Evolutionary conservation across 53 echinoderm and acorn worm species (phyloP).

Genomic region (Arbacia lixula): DNA sequence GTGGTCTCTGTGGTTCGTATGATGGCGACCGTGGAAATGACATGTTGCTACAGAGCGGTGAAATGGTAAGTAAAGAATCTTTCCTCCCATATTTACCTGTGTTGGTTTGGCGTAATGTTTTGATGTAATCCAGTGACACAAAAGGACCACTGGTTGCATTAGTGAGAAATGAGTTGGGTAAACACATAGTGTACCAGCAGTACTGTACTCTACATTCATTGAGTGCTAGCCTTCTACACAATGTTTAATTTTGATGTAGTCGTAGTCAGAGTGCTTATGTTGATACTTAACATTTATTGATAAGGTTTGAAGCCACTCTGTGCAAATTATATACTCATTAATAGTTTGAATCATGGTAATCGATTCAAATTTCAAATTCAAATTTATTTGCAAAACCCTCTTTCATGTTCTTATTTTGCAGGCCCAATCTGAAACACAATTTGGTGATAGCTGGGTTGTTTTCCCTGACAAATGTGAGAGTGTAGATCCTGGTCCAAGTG

Average conservation of each 20-base stretch:
- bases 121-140: too few species aligned
- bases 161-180: too few species aligned
- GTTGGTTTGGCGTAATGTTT: too few species aligned
- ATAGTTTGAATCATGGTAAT: background rate
- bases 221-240: too few species aligned
- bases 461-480: conserved; percentile 14
- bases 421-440: conserved; percentile 58
- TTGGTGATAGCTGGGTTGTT: conserved; percentile 76
- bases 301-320: background rate
- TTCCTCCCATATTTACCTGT: background rate
- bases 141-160: too few species aligned
- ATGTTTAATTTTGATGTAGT: too few species aligned
- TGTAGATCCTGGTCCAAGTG: conserved; percentile 44
- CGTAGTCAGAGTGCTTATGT: too few species aligned
- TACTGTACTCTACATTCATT: too few species aligned
- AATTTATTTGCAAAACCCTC: background rate
- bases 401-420: background rate
- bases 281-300: too few species aligned
- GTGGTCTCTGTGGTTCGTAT: conserved; percentile 83
- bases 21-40: conserved; percentile 73
- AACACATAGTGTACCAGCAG: too few species aligned
- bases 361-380: background rate
- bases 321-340: background rate
- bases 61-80: conserved; percentile 44
- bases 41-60: conserved; percentile 48